Base-by-base conservation (phyloP, 1,140 invertebrate genomes). In the Centruroides sculpturatus region DNA sequence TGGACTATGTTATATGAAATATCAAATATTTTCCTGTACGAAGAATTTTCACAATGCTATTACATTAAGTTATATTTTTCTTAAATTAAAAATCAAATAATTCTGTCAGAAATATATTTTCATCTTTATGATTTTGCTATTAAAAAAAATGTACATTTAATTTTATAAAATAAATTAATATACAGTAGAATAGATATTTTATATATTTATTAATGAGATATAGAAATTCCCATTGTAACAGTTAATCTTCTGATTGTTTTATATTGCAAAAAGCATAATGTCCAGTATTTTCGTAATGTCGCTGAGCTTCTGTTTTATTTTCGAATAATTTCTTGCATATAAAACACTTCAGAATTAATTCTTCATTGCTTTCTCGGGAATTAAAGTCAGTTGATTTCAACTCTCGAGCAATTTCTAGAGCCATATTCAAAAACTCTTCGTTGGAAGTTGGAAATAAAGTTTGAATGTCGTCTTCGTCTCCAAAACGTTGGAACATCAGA, bases 371-470 rank as follows among this genome's bases (percentile, higher is more conserved):
- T 0, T 23, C 23, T 23, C 23, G 23, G 23, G 23, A 23, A 23
- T 23, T 23, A 2, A 23, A 41, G 41, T 8, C 41, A 8, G 3
- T 6, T 11, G 83, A 83, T 74, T 90, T 89, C 0, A 89, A 89
- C 77, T 95, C 90, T 59, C 80, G 77, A 0, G 89, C 91, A 36
- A 97, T 70, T 70, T 89, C 84, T 62, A 86, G 80, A 0, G 91
- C 93, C 72, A 89, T 83, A 50, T 78, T 73, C 50, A 90, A 77
- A 36, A 92, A 35, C 6, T 75, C 75, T 58, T 83, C 77, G 72
- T 95, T 87, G 59, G 83, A 80, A 0, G 79, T 76, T 1, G 84
- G 82, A 71, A 96, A 95, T 61, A 90, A 83, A 9, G 90, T 92
- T 72, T 82, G 79, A 67, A 85, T 83, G 48, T 12, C 5, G 48